Conservation (phyloP, 2,888 invertebrate genomes). For the Plagiodera versicolora region DNA sequence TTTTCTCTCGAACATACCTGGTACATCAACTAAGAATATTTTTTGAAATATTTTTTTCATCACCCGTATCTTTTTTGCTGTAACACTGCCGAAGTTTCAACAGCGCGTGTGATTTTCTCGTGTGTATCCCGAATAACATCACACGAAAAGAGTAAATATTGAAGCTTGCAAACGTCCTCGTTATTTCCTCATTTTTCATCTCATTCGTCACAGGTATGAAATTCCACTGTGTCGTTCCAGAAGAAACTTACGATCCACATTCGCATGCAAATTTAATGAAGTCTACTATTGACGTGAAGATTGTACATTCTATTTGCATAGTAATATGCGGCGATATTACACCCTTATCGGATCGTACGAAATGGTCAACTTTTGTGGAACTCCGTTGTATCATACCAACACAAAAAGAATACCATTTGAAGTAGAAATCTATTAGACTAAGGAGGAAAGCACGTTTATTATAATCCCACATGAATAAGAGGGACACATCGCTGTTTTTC, state of each 20-base stretch:
- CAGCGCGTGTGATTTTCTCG: not conserved
- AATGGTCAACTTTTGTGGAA: not conserved
- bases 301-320: conserved; percentile 48
- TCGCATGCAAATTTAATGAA: conserved; percentile 47
- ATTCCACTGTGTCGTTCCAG: conserved; percentile 11
- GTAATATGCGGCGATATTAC: conserved; percentile 30
- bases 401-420: no score
- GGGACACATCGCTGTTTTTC: no score
- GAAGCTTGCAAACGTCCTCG: not conserved
- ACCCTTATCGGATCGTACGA: conserved; percentile 11
- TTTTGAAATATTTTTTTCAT: not conserved
- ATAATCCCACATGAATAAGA: no score
- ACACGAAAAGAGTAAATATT: not conserved
- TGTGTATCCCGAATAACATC: not conserved
- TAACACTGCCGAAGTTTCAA: not conserved
- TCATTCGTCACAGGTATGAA: conserved; percentile 21
- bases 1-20: no score
- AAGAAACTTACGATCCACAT: conserved; percentile 40
- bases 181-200: conserved; percentile 14
- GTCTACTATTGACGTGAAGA: conserved; percentile 49
- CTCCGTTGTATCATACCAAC: not conserved
- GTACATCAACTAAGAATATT: no score
- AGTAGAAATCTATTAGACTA: no score
- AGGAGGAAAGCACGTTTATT: no score
- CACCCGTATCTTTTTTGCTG: not conserved